Base-by-base conservation (phyloP, 2,888 invertebrate genomes). In the Diarsia mendica region DNA sequence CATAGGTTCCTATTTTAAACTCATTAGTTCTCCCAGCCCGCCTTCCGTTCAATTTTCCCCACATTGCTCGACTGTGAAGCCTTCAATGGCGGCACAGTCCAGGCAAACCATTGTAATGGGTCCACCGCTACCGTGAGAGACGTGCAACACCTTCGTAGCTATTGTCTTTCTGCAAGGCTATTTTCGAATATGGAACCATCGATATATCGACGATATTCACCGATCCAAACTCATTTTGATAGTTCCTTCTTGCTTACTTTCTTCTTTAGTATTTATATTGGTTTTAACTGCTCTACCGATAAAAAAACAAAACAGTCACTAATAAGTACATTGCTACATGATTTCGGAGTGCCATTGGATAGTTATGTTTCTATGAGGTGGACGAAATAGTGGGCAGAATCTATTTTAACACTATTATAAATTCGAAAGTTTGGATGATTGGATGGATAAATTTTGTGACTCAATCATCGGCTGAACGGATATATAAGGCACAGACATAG, bases 31-130 rank as follows among this genome's bases (percentile, higher is more conserved):
- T 33, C 48, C 63, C 61, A 18, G n/a, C 23, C 55, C 44, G 60
- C 33, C n/a, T 80, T 76, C 80, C 77, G 79, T 82, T 84, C 68
- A 63, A 83, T 71, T 79, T 79, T 81, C 58, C 75, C 28, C 64
- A 63, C 46, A 77, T 51, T 58, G 67, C 67, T 80, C 39, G 64
- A 55, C 46, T 81, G 65, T 76, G 71, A 72, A 67, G 58, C 48
- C 11, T 23, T 80, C 64, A 81, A 80, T 71, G 68, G 23, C 15
- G 23, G 28, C 67, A 39, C 23, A 71, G 65, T 15, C 65, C 55
- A 68, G 65, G 18, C 53, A 18, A 33, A 60, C 55, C 55, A 55
- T 81, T 72, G 81, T 76, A 65, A 70, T 28, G 69, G 33, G 67
- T 15, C 67, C 63, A 75, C 55, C 20, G 51, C 51, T 68, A 46